Conservation (phyloP, 2,113 vertebrate species). For the Zapus hudsonius region DNA sequence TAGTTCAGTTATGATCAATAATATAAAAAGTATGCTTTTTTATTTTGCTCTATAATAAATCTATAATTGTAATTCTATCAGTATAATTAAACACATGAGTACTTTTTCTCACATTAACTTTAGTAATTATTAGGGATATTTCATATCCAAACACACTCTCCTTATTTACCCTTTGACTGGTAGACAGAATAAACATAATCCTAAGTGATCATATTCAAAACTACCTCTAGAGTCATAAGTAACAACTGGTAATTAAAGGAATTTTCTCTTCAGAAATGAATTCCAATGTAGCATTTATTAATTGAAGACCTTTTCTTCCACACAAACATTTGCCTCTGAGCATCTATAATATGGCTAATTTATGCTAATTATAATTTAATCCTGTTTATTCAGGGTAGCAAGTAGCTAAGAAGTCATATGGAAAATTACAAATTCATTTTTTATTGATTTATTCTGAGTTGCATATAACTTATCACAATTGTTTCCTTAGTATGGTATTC, state of each 20-base stretch:
- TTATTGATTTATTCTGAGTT: neutral
- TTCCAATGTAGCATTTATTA: neutral
- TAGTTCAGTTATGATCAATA: neutral
- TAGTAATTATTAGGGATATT: neutral
- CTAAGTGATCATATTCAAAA: neutral
- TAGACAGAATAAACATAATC: neutral
- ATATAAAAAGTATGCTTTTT: neutral
- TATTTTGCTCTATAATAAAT: neutral
- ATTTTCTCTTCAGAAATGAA: neutral
- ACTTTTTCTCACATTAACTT: neutral
- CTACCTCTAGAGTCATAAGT: neutral
- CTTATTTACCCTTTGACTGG: neutral
- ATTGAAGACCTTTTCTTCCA: neutral
- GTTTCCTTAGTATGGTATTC: neutral
- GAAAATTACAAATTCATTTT: neutral
- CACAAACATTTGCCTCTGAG: slow-evolving; percentile 9
- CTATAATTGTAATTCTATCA: neutral
- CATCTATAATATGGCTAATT: neutral
- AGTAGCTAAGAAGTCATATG: neutral
- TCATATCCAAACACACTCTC: neutral
- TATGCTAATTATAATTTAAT: neutral
- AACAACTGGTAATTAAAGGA: slow-evolving; percentile 1
- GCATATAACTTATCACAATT: neutral
- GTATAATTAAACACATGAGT: neutral
- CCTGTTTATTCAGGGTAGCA: slow-evolving; percentile 13